A percentile compares a stretch with the other conserved stretches of the same genome.
Evolutionary conservation across 2,113 vertebrate genomes (phyloP).

Genomic region (Cercopithecus mona): DNA sequence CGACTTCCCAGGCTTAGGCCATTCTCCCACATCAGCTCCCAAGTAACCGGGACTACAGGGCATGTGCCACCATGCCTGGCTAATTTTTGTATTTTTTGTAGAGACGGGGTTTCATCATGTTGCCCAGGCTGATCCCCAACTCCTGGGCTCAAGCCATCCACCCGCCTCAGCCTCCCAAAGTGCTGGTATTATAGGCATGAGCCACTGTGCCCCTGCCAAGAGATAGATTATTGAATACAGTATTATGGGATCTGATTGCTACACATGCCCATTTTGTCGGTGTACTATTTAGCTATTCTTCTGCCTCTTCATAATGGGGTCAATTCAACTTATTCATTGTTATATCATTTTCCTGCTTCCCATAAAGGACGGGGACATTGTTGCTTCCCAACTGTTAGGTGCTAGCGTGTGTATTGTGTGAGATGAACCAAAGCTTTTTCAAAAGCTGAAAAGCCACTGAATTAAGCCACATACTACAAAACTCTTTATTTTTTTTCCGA

Average conservation of each 20-base stretch:
- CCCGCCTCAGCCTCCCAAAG: no score
- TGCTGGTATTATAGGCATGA: no score
- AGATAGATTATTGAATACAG: not conserved
- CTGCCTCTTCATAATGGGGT: not conserved
- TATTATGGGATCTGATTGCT: accelerated
- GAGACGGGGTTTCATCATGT: no score
- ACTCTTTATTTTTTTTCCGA: not conserved
- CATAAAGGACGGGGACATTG: not conserved
- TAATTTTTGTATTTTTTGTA: no score
- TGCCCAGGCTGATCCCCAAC: no score
- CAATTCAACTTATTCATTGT: not conserved
- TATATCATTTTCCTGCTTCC: not conserved
- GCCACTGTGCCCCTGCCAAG: no score
- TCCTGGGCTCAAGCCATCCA: no score
- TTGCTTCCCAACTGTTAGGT: not conserved
- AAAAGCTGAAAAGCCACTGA: not conserved
- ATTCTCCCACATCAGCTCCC: no score
- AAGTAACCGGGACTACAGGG: no score
- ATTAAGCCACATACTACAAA: not conserved
- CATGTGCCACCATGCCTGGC: no score
- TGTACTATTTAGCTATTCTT: not conserved
- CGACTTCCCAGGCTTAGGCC: no score
- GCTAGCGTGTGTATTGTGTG: not conserved
- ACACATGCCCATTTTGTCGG: not conserved
- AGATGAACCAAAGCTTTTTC: not conserved